Conservation (phyloP, 2,888 invertebrate species). For the Hypsopygia costalis region DNA sequence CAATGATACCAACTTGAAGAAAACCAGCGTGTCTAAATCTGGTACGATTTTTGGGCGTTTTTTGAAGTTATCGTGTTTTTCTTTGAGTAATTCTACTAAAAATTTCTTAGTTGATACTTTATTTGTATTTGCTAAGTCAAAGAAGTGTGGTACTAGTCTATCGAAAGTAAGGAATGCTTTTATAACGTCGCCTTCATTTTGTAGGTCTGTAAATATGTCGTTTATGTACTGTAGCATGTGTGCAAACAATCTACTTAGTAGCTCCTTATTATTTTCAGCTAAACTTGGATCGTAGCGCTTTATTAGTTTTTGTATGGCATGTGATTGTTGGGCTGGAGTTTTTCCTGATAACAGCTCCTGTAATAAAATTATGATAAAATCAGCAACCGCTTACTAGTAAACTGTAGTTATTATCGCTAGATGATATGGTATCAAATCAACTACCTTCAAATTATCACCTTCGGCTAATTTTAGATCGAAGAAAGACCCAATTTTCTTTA, state of each 20-base stretch:
- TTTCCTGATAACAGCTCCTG: conserved; percentile 81
- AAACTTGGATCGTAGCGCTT: conserved; percentile 93
- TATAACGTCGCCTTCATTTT: conserved; percentile 57
- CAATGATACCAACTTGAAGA: conserved; percentile 89
- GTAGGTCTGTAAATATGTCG: conserved; percentile 76
- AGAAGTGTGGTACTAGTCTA: conserved; percentile 79
- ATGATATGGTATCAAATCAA: too few relatives aligned
- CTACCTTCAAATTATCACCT: conserved; percentile 61
- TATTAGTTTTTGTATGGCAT: conserved; percentile 89
- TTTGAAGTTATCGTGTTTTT: conserved; percentile 84
- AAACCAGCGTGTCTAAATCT: conserved; percentile 85
- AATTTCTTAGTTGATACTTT: conserved; percentile 84
- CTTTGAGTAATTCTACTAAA: conserved; percentile 85
- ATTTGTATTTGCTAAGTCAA: conserved; percentile 86
- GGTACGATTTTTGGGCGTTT: conserved; percentile 82
- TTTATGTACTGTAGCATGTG: conserved; percentile 89
- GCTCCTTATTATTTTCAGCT: conserved; percentile 88
- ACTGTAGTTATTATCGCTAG: too few relatives aligned
- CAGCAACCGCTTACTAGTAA: too few relatives aligned
- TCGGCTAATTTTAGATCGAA: conserved; percentile 53
- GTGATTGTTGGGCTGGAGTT: conserved; percentile 82
- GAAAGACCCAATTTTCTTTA: conserved; percentile 44
- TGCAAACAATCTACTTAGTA: conserved; percentile 86
- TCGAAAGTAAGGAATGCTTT: conserved; percentile 82
- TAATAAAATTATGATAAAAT: too few relatives aligned